phyloP scores from a whole-genome alignment of 2,888 invertebrate species.

The Elysia crispata region DNA sequence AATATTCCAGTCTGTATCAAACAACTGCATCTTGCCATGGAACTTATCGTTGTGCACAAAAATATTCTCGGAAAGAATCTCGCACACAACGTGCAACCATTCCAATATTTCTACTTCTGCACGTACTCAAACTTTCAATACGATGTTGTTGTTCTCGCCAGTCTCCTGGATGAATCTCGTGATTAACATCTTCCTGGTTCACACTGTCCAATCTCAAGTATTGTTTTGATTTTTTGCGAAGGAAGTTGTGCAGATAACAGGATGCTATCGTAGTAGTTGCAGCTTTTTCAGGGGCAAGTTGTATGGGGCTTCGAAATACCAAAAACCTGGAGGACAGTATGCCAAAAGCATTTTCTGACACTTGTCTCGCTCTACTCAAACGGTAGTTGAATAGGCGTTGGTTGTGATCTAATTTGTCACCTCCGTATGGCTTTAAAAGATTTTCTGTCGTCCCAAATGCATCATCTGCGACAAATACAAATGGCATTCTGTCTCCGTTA shows the following conservation, averaged over 20 bases:
- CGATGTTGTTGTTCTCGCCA: slow-evolving; percentile 12
- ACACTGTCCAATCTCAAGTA: not conserved
- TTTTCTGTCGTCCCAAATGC: not conserved
- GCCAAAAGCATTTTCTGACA: slow-evolving; percentile 3
- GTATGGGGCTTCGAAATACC: slow-evolving; percentile 7
- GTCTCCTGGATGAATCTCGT: slow-evolving; percentile 7
- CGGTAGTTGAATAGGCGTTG: too few relatives aligned
- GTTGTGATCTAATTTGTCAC: not conserved
- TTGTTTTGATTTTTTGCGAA: not conserved
- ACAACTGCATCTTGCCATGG: not conserved
- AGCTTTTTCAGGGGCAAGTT: slow-evolving; percentile 9
- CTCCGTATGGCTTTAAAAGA: slow-evolving; percentile 2
- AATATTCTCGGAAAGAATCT: not conserved
- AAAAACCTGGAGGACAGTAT: slow-evolving; percentile 16
- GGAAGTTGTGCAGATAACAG: not conserved
- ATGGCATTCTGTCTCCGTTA: slow-evolving; percentile 10
- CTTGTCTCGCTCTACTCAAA: not conserved
- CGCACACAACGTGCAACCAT: not conserved
- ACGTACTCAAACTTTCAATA: not conserved
- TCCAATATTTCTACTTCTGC: not conserved
- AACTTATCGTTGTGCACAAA: not conserved
- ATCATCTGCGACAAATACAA: slow-evolving; percentile 17
- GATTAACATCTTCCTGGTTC: slow-evolving; percentile 13
- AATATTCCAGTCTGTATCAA: not conserved
- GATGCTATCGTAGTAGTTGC: not conserved